phyloP scores from a whole-genome alignment of 2,888 invertebrate genomes.

The Cinara cedri region DNA sequence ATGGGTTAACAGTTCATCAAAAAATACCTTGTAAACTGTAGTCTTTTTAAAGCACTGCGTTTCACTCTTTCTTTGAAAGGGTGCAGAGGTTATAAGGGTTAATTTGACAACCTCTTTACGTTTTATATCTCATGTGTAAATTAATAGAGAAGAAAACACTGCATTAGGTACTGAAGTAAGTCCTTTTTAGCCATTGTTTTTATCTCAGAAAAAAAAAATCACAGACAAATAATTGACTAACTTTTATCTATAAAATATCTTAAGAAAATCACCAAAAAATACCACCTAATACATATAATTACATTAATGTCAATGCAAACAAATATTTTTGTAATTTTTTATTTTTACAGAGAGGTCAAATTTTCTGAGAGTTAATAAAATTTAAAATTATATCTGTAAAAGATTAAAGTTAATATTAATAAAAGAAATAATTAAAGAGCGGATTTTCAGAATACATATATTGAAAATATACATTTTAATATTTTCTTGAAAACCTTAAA shows the following conservation, averaged over 20 bases:
- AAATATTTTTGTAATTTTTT: too few species aligned
- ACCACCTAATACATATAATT: background rate
- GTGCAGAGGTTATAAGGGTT: constrained; percentile 17
- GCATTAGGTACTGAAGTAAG: background rate
- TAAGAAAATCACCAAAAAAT: background rate
- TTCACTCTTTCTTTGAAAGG: background rate
- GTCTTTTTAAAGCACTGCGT: background rate
- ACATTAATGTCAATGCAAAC: too few species aligned
- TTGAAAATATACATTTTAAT: too few species aligned
- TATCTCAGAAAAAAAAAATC: background rate
- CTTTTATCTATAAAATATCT: constrained; percentile 18
- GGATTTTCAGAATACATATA: too few species aligned
- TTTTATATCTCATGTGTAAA: background rate
- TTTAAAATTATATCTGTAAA: too few species aligned
- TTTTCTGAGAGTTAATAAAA: too few species aligned
- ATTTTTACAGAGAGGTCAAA: too few species aligned
- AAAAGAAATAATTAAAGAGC: too few species aligned
- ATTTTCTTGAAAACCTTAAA: too few species aligned
- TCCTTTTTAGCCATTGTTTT: background rate
- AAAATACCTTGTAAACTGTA: background rate
- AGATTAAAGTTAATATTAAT: too few species aligned
- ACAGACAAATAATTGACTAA: background rate
- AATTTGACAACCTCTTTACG: constrained; percentile 10
- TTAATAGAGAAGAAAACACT: constrained; percentile 6
- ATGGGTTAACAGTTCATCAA: too few species aligned